phyloP scores from a whole-genome alignment of 2,888 invertebrate species.

The Lobophora halterata region DNA sequence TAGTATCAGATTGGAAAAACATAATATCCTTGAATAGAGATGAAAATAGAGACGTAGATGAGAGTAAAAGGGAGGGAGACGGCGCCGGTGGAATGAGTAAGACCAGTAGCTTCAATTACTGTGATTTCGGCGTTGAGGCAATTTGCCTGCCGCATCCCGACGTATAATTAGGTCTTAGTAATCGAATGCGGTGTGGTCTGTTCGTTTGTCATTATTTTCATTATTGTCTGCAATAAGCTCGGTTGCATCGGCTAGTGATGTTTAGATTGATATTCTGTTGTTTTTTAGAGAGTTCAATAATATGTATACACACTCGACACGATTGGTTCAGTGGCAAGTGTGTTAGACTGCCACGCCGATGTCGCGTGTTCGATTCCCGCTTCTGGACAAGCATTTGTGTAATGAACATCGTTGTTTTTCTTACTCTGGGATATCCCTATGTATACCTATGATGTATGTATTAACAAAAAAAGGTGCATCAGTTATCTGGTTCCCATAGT shows the following conservation, averaged over 20 bases:
- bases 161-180: conserved; percentile 69
- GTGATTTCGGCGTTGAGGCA: conserved; percentile 60
- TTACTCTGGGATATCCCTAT: too few relatives aligned
- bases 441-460: too few relatives aligned
- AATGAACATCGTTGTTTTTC: too few relatives aligned
- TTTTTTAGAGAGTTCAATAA: background rate
- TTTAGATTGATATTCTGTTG: conserved; percentile 22
- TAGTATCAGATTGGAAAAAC: conserved; percentile 25
- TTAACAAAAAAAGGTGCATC: too few relatives aligned
- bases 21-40: conserved; percentile 49
- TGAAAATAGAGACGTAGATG: conserved; percentile 26
- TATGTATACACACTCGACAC: too few relatives aligned
- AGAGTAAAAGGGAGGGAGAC: conserved; percentile 54
- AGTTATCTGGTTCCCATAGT: too few relatives aligned
- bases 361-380: too few relatives aligned
- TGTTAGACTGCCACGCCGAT: too few relatives aligned
- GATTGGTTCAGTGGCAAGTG: too few relatives aligned
- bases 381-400: too few relatives aligned
- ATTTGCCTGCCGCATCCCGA: conserved; percentile 57
- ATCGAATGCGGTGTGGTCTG: conserved; percentile 69
- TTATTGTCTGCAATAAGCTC: conserved; percentile 55
- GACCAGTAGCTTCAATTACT: conserved; percentile 74
- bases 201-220: conserved; percentile 67
- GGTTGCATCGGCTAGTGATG: conserved; percentile 33
- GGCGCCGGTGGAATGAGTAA: conserved; percentile 61